A percentile compares a stretch with the other conserved stretches of the same genome.
These are phyloP conservation scores for Theonella swinhoei DNA, from an alignment of 37 sponge, comb jelly and placozoan genomes.

Conservation along the genomic window DNA sequence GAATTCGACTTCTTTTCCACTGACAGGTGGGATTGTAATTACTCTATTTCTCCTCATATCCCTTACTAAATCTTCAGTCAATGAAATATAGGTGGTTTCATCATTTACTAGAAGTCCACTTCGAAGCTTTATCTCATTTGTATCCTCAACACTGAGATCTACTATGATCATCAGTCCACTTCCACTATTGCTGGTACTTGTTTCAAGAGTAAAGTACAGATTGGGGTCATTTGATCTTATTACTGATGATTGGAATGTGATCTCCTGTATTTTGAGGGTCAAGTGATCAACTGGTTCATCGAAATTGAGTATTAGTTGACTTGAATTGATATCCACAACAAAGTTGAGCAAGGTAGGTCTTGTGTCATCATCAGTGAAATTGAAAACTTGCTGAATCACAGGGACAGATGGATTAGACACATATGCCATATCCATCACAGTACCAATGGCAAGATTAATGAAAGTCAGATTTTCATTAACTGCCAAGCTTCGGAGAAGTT, in stretches of 20 bases:
- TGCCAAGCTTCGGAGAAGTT: conserved; percentile 53
- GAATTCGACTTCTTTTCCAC: conserved; percentile 43
- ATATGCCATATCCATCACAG: conserved; percentile 73
- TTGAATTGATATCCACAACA: conserved; percentile 68
- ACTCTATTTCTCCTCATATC: conserved; percentile 79
- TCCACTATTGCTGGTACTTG: conserved; percentile 38
- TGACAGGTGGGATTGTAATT: conserved; percentile 21
- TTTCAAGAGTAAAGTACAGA: conserved; percentile 60
- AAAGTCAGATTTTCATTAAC: conserved; percentile 53
- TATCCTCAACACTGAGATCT: conserved; percentile 66
- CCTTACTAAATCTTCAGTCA: conserved; percentile 57
- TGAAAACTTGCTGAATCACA: not conserved
- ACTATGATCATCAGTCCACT: conserved; percentile 68
- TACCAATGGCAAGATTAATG: conserved; percentile 39
- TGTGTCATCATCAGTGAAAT: conserved; percentile 75
- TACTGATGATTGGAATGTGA: conserved; percentile 76
- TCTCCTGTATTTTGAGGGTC: conserved; percentile 49
- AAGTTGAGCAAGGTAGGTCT: conserved; percentile 52
- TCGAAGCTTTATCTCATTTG: conserved; percentile 81
- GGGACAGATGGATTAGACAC: conserved; percentile 50
- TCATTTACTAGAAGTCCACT: conserved; percentile 50
- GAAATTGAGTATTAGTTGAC: conserved; percentile 76
- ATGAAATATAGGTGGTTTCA: conserved; percentile 64
- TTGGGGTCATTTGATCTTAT: conserved; percentile 20
- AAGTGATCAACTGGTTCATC: conserved; percentile 86